These are phyloP conservation scores for Ophion costatus DNA, from an alignment of 2,888 invertebrate genomes.

Conservation along the genomic window DNA sequence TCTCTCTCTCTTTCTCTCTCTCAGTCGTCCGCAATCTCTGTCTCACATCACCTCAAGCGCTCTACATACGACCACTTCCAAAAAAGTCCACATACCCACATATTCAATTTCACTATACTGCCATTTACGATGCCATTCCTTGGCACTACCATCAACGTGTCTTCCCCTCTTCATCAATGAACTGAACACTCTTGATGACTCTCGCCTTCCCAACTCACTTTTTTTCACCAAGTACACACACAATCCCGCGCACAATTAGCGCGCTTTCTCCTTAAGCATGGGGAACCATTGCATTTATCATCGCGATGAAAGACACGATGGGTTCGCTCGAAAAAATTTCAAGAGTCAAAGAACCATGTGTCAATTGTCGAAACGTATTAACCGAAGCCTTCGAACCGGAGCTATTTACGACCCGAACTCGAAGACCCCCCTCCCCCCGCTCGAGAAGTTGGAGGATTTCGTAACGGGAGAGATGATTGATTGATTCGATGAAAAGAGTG, in stretches of 20 bases:
- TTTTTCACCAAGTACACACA: background rate
- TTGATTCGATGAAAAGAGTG: constrained; percentile 36
- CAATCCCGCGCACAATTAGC: background rate
- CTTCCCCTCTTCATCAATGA: too few relatives aligned
- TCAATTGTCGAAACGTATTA: constrained; percentile 10
- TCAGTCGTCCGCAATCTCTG: too few relatives aligned
- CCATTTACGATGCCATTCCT: too few relatives aligned
- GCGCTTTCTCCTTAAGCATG: background rate
- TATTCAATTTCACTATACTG: too few relatives aligned
- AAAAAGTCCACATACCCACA: too few relatives aligned
- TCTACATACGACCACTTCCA: too few relatives aligned
- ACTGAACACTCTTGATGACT: too few relatives aligned
- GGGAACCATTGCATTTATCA: background rate
- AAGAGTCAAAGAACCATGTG: background rate
- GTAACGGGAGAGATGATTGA: constrained; percentile 27
- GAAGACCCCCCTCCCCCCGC: background rate
- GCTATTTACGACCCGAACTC: background rate
- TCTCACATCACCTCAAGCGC: too few relatives aligned
- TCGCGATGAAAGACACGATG: background rate
- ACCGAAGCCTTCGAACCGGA: constrained; percentile 1
- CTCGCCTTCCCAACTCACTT: too few relatives aligned
- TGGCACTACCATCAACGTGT: too few relatives aligned
- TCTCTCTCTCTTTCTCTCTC: too few relatives aligned
- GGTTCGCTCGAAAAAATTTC: background rate
- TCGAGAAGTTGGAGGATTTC: background rate